These are phyloP conservation scores for Lymantria monacha DNA, from an alignment of 2,888 invertebrate genomes.

Conservation along the genomic window DNA sequence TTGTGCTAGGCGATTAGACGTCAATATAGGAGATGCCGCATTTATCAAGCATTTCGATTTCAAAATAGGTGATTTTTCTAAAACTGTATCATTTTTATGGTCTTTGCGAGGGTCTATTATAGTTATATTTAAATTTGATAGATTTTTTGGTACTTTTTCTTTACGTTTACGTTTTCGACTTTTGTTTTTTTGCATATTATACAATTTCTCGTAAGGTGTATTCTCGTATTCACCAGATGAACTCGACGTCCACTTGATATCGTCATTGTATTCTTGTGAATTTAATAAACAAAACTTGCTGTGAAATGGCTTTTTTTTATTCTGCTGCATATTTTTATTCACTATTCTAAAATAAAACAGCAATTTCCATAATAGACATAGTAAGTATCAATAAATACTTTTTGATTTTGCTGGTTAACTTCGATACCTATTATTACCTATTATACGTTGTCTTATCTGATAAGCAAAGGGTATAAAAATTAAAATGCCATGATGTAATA, in stretches of 20 bases:
- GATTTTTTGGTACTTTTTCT: slow-evolving; percentile 45
- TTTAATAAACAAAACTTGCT: slow-evolving; percentile 58
- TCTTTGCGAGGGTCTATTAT: slow-evolving; percentile 39
- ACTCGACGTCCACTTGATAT: slow-evolving; percentile 67
- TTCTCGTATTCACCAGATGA: slow-evolving; percentile 66
- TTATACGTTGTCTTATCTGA: too few relatives aligned
- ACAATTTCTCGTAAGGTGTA: slow-evolving; percentile 21
- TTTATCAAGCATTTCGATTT: slow-evolving; percentile 12
- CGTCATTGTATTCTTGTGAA: slow-evolving; percentile 59
- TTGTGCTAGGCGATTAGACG: slow-evolving; percentile 15
- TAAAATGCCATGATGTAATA: too few relatives aligned
- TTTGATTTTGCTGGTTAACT: too few relatives aligned
- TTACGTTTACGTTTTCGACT: slow-evolving; percentile 59
- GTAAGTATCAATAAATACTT: too few relatives aligned
- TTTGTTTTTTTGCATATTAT: slow-evolving; percentile 24
- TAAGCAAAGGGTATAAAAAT: too few relatives aligned
- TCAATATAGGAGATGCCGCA: slow-evolving; percentile 41
- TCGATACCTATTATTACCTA: too few relatives aligned
- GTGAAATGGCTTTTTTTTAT: slow-evolving; percentile 51
- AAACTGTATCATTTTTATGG: slow-evolving; percentile 12
- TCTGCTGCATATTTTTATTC: slow-evolving; percentile 48
- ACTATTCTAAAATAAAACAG: too few relatives aligned
- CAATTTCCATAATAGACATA: too few relatives aligned
- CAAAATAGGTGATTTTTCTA: slow-evolving; percentile 44
- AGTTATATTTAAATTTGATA: slow-evolving; percentile 57